phyloP scores from a whole-genome alignment of 2,113 vertebrate genomes.

The Lamprologus sp. region DNA sequence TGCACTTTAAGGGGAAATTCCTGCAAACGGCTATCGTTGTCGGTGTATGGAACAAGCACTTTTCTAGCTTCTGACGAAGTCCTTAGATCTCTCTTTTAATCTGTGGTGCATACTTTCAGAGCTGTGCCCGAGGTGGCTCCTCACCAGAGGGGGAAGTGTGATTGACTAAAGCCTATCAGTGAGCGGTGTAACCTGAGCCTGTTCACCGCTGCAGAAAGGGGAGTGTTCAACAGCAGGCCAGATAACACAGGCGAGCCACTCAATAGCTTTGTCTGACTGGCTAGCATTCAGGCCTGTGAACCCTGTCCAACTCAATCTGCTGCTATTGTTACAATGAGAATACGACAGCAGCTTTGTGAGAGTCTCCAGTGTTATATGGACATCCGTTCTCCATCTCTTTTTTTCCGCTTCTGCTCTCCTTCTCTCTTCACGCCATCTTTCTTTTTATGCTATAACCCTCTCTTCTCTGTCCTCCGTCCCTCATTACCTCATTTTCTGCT shows the following conservation, averaged over 20 bases:
- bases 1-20: background rate
- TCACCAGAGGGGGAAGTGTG: conserved; percentile 3
- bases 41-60: background rate
- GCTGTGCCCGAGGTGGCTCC: background rate
- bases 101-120: background rate
- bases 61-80: background rate
- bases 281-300: conserved; percentile 51
- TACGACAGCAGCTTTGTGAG: conserved; percentile 46
- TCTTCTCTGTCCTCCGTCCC: background rate
- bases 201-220: conserved; percentile 22
- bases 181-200: conserved; percentile 22
- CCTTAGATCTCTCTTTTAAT: background rate
- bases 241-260: conserved; percentile 42
- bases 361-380: conserved; percentile 13
- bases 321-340: conserved; percentile 53
- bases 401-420: background rate
- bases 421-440: background rate
- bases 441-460: background rate
- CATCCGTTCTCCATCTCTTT: background rate
- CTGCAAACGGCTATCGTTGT: background rate
- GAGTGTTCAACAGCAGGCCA: conserved; percentile 21
- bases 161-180: conserved; percentile 27
- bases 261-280: conserved; percentile 54
- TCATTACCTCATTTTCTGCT: conserved; percentile 9
- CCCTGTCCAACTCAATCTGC: conserved; percentile 67